Conservation (phyloP, 2,888 invertebrate species). For the Tipula vernalis region DNA sequence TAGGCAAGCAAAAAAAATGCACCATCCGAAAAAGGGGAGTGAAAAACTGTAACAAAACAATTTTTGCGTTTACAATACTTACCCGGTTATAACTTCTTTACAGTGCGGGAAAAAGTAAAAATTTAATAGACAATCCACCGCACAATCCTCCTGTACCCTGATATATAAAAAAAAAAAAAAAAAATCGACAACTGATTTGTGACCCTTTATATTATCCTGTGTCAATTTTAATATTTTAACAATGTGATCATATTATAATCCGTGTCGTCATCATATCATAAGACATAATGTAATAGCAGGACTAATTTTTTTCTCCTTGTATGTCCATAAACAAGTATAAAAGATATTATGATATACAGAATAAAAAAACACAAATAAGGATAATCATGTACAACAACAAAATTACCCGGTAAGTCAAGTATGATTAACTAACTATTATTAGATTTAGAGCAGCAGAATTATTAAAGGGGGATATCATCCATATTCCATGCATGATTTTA, state of each 20-base stretch:
- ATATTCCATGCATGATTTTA: not conserved
- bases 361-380: not conserved
- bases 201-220: not conserved
- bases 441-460: not conserved
- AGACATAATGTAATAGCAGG: not conserved
- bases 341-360: not conserved
- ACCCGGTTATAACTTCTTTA: too few relatives aligned
- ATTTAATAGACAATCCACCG: too few relatives aligned
- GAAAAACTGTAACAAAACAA: not conserved
- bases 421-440: constrained; percentile 4
- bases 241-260: not conserved
- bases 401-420: not conserved
- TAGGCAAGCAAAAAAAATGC: too few relatives aligned
- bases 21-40: too few relatives aligned
- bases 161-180: too few relatives aligned
- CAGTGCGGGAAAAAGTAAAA: too few relatives aligned
- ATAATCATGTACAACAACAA: not conserved
- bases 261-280: not conserved
- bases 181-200: not conserved
- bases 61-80: too few relatives aligned
- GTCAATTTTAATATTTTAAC: not conserved
- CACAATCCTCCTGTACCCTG: not conserved
- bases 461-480: not conserved
- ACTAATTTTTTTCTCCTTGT: not conserved
- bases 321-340: not conserved